Percentiles rank a stretch among this genome's conserved stretches.
These are phyloP conservation scores for Watsonalla binaria DNA, from an alignment of 2,888 invertebrate species.

Conservation along the genomic window DNA sequence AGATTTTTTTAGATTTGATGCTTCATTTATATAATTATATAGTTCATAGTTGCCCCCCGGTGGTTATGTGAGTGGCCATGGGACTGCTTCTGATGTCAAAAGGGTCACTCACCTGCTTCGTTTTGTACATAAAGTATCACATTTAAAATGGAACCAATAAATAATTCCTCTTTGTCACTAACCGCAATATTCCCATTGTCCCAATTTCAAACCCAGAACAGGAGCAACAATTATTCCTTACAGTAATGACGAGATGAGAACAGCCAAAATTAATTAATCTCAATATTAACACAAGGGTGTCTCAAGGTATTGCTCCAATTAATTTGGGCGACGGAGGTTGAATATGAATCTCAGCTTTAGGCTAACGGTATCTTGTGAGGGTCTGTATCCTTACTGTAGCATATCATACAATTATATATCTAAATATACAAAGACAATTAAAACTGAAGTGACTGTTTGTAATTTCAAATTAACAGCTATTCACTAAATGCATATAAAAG, in stretches of 20 bases:
- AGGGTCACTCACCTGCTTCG: no score
- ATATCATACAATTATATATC: not conserved
- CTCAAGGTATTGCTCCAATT: conserved; percentile 1
- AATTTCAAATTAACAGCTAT: no score
- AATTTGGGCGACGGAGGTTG: not conserved
- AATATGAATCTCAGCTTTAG: not conserved
- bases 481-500: no score
- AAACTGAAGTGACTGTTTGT: no score
- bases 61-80: no score
- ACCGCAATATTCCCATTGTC: not conserved
- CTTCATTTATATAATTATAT: no score
- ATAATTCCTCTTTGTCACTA: not conserved
- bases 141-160: no score
- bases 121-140: no score
- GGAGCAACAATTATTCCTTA: not conserved
- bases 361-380: not conserved
- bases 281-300: conserved; percentile 1
- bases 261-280: conserved; percentile 1
- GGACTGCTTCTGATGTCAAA: no score
- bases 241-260: not conserved
- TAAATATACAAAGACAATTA: no score
- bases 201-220: not conserved
- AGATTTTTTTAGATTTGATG: no score
- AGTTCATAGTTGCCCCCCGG: no score
- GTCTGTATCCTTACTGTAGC: not conserved